Percentiles rank a stretch among this genome's conserved stretches.
Evolutionary conservation across 1,140 invertebrate genomes (phyloP).

Genomic region (Metopolophium dirhodum): DNA sequence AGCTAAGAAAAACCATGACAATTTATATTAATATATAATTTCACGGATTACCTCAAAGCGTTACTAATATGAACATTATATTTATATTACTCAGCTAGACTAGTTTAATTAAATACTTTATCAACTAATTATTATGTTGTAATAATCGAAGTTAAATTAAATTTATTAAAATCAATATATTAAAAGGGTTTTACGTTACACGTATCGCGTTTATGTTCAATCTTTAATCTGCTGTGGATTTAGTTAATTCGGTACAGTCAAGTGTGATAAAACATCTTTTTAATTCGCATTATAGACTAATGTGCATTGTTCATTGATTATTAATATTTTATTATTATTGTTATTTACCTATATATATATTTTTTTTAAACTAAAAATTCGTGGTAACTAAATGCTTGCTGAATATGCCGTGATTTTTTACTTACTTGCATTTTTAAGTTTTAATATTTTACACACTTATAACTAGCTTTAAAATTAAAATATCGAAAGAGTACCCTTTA

Average conservation of each 20-base stretch:
- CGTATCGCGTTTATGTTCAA: background rate
- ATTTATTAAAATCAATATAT: background rate
- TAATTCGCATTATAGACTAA: background rate
- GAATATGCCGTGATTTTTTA: background rate
- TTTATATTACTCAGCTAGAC: background rate
- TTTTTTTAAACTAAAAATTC: background rate
- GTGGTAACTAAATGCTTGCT: background rate
- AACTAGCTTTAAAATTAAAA: background rate
- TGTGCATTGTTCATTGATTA: background rate
- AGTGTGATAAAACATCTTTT: background rate
- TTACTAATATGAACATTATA: slow-evolving; percentile 28
- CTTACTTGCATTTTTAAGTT: background rate
- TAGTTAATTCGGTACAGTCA: background rate
- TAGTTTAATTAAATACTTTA: slow-evolving; percentile 1
- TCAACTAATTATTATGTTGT: background rate
- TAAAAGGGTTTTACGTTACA: background rate
- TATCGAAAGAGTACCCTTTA: background rate
- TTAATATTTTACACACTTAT: background rate
- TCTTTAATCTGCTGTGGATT: background rate
- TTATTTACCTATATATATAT: background rate
- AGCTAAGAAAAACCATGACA: background rate
- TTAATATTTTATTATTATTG: background rate
- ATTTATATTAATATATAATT: background rate
- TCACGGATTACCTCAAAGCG: background rate
- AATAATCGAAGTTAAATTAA: background rate